Evolutionary conservation across 2,888 invertebrate genomes (phyloP).

Genomic region (Lypha dubia): DNA sequence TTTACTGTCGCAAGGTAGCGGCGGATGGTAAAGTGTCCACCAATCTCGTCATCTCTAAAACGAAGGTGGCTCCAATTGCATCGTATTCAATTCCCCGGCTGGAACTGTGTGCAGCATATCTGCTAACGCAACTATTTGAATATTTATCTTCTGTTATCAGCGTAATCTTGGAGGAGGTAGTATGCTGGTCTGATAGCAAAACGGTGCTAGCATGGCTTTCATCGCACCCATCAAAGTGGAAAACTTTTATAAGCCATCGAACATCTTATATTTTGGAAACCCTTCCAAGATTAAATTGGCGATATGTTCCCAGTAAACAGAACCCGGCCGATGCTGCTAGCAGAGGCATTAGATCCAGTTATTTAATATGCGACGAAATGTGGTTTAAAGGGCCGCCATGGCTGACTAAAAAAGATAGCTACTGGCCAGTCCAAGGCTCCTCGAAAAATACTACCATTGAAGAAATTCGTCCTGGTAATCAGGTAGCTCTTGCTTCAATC

Average conservation of each 20-base stretch:
- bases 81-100: constrained; percentile 16
- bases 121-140: constrained; percentile 15
- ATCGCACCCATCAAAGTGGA: constrained; percentile 42
- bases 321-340: constrained; percentile 37
- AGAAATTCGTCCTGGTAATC: constrained; percentile 10
- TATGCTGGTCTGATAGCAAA: constrained; percentile 50
- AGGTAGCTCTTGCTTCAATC: not conserved
- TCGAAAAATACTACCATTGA: not conserved
- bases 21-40: constrained; percentile 29
- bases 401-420: not conserved
- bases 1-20: constrained; percentile 34
- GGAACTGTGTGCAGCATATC: constrained; percentile 41
- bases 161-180: not conserved
- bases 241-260: constrained; percentile 35
- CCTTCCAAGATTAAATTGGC: constrained; percentile 14
- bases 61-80: constrained; percentile 33
- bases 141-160: constrained; percentile 20
- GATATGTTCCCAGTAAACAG: constrained; percentile 31
- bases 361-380: not conserved
- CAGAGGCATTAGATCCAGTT: constrained; percentile 13
- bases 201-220: constrained; percentile 19
- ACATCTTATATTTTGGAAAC: constrained; percentile 24
- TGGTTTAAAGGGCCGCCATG: constrained; percentile 29
- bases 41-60: constrained; percentile 32
- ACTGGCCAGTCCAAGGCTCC: not conserved